A percentile compares a stretch with the other conserved stretches of the same genome.
phyloP scores from a whole-genome alignment of 1,140 invertebrate genomes.

The Drosophila kepulauana region DNA sequence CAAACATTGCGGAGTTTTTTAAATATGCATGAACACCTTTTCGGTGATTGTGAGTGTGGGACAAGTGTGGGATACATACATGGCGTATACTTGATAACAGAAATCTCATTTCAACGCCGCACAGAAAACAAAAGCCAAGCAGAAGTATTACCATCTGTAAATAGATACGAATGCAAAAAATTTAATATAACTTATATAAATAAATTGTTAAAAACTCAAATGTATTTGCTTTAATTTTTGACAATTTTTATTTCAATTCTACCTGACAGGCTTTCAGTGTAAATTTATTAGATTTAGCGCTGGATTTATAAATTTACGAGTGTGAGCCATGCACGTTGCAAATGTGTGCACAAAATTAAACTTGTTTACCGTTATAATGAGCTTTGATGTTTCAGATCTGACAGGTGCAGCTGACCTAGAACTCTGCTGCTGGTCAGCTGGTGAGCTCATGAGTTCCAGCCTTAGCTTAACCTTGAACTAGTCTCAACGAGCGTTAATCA shows the following conservation, averaged over 20 bases:
- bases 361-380: conserved; percentile 52
- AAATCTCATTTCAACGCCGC: conserved; percentile 65
- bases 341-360: conserved; percentile 54
- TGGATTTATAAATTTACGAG: too few species aligned
- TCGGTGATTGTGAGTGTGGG: conserved; percentile 6
- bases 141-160: neutral
- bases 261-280: too few species aligned
- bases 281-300: too few species aligned
- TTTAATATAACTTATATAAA: too few species aligned
- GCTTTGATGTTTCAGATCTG: conserved; percentile 35
- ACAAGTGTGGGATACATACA: conserved; percentile 27
- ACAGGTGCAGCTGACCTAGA: neutral
- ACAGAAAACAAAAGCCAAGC: conserved; percentile 44
- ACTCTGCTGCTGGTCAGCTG: neutral
- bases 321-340: neutral
- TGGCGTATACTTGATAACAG: conserved; percentile 70
- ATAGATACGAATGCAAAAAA: neutral
- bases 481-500: conserved; percentile 8
- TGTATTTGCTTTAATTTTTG: too few species aligned
- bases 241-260: too few species aligned
- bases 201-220: too few species aligned
- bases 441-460: neutral
- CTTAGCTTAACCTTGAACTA: neutral
- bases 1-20: conserved; percentile 48
- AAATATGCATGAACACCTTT: conserved; percentile 81